phyloP scores from a whole-genome alignment of 2,797 vertebrate species.

The Hyperoplus lanceolatus region DNA sequence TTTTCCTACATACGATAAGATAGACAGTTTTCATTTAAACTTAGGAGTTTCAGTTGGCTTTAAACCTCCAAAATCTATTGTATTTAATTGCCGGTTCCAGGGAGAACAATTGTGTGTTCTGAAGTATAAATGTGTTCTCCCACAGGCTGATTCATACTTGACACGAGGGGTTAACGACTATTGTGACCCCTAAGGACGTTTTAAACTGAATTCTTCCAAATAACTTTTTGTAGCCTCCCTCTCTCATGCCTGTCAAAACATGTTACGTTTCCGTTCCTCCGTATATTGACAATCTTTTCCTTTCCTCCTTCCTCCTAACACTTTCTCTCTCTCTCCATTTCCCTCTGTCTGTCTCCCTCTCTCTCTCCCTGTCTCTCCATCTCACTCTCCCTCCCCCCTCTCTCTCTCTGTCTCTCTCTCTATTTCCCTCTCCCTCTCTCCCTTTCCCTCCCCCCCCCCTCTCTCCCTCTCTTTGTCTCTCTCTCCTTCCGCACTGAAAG shows the following conservation, averaged over 20 bases:
- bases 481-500: slow-evolving; percentile 2
- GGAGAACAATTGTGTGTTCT: background rate
- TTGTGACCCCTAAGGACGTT: background rate
- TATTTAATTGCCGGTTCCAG: too few relatives aligned
- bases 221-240: too few relatives aligned
- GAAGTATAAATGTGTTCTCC: background rate
- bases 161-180: background rate
- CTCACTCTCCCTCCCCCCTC: background rate
- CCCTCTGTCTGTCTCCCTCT: background rate
- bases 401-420: background rate
- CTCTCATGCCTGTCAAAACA: slow-evolving; percentile 9
- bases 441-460: background rate
- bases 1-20: too few relatives aligned
- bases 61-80: too few relatives aligned
- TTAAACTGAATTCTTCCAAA: too few relatives aligned
- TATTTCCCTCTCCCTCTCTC: too few relatives aligned
- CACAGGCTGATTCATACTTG: background rate
- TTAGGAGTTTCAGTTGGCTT: too few relatives aligned
- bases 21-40: too few relatives aligned
- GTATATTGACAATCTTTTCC: slow-evolving; percentile 18
- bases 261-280: background rate
- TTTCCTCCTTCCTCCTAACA: background rate
- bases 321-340: background rate
- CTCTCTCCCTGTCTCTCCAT: background rate
- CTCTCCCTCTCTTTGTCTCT: background rate